Conservation (phyloP, 92 coral and sea anemone species). For the Epizoanthus illoricatus region DNA sequence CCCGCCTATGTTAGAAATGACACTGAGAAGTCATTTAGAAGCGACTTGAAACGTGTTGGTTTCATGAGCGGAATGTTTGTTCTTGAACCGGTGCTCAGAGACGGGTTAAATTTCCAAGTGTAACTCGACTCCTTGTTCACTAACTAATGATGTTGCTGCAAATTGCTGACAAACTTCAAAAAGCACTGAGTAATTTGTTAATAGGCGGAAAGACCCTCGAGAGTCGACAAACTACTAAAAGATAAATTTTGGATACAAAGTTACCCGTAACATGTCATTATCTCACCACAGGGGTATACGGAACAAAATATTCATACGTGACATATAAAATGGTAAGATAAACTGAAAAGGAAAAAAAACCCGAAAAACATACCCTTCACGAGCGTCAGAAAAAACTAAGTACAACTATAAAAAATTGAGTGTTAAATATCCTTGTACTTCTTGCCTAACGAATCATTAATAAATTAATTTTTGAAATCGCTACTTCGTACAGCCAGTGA, state of each 20-base stretch:
- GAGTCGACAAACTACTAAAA: not conserved
- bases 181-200: constrained; percentile 33
- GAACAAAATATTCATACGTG: not conserved
- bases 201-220: constrained; percentile 25
- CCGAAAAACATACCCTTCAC: not conserved
- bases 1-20: too few relatives aligned
- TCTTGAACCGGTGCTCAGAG: not conserved
- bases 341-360: not conserved
- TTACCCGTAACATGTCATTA: not conserved
- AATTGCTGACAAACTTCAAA: not conserved
- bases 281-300: not conserved
- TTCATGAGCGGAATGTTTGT: not conserved
- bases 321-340: not conserved
- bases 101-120: not conserved
- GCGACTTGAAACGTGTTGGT: not conserved
- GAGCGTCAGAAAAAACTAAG: not conserved
- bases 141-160: constrained; percentile 12
- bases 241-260: constrained; percentile 5
- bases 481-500: constrained; percentile 8
- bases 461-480: constrained; percentile 22
- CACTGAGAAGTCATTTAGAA: not conserved
- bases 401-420: not conserved
- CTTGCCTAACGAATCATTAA: constrained; percentile 20
- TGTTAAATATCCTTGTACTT: not conserved
- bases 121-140: constrained; percentile 1